Percentiles rank a stretch among this genome's conserved stretches.
phyloP scores from a whole-genome alignment of 2,888 invertebrate genomes.

The Eupithecia insigniata region DNA sequence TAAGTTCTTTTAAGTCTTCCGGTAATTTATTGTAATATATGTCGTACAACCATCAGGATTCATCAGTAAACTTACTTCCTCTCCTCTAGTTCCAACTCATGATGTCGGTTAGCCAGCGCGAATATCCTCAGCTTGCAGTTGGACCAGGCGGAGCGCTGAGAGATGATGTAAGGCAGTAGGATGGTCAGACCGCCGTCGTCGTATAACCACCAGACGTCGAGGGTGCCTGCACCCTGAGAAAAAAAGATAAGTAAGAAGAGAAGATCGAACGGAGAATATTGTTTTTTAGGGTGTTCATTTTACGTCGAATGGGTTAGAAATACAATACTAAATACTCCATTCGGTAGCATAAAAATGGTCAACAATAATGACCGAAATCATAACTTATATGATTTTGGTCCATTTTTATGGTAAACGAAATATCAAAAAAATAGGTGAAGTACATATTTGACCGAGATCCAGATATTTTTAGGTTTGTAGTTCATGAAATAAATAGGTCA shows the following conservation, averaged over 20 bases:
- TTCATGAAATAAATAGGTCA: too few species aligned
- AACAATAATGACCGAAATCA: too few species aligned
- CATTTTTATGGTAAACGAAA: too few species aligned
- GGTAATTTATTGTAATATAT: too few species aligned
- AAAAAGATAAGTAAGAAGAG: slow-evolving; percentile 44
- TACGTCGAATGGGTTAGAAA: not conserved
- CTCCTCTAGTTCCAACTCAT: slow-evolving; percentile 91
- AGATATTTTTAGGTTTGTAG: too few species aligned
- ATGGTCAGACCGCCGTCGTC: slow-evolving; percentile 96
- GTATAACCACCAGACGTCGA: slow-evolving; percentile 98
- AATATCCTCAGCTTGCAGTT: slow-evolving; percentile 91
- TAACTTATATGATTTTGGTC: too few species aligned
- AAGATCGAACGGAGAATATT: not conserved
- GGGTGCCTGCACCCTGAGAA: slow-evolving; percentile 88
- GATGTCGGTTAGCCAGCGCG: slow-evolving; percentile 91
- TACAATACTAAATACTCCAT: too few species aligned
- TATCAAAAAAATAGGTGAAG: too few species aligned
- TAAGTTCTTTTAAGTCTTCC: too few species aligned
- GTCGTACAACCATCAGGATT: too few species aligned
- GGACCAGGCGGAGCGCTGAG: slow-evolving; percentile 90
- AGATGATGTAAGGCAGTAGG: slow-evolving; percentile 93
- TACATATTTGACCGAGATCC: too few species aligned
- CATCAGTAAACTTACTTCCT: slow-evolving; percentile 87
- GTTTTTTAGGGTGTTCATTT: not conserved
- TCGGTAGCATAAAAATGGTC: too few species aligned